phyloP scores from a whole-genome alignment of 2,797 vertebrate genomes.

The Poecilia picta region DNA sequence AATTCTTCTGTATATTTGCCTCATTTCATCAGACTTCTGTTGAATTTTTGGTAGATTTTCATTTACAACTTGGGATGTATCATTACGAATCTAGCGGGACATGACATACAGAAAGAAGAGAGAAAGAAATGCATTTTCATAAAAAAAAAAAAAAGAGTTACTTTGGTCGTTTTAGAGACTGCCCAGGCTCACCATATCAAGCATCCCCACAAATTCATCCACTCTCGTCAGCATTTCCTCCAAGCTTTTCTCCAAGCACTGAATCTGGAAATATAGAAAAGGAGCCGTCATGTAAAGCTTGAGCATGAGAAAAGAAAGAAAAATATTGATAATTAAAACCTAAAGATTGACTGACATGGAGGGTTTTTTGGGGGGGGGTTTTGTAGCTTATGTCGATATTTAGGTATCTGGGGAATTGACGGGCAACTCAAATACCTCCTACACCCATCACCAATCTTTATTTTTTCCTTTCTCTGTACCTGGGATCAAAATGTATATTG shows the following conservation, averaged over 20 bases:
- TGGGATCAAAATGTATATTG: not conserved
- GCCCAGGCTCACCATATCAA: slow-evolving; percentile 88
- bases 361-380: no score
- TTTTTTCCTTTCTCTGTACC: not conserved
- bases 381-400: not conserved
- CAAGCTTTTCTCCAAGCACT: slow-evolving; percentile 88
- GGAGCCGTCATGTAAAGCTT: not conserved
- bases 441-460: not conserved
- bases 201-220: slow-evolving; percentile 96
- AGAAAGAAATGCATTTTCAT: not conserved
- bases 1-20: slow-evolving; percentile 89
- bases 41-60: slow-evolving; percentile 91
- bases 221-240: slow-evolving; percentile 94
- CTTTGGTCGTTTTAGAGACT: not conserved
- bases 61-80: slow-evolving; percentile 90
- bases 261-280: slow-evolving; percentile 74
- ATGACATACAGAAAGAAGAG: not conserved
- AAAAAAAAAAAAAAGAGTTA: not conserved
- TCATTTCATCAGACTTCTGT: slow-evolving; percentile 89
- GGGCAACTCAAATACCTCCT: not conserved
- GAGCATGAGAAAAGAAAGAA: not conserved
- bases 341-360: not conserved
- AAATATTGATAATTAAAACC: not conserved
- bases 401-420: not conserved
- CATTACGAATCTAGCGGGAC: slow-evolving; percentile 83